phyloP scores from a whole-genome alignment of 2,888 invertebrate genomes.

The Meghimatium bilineatum region DNA sequence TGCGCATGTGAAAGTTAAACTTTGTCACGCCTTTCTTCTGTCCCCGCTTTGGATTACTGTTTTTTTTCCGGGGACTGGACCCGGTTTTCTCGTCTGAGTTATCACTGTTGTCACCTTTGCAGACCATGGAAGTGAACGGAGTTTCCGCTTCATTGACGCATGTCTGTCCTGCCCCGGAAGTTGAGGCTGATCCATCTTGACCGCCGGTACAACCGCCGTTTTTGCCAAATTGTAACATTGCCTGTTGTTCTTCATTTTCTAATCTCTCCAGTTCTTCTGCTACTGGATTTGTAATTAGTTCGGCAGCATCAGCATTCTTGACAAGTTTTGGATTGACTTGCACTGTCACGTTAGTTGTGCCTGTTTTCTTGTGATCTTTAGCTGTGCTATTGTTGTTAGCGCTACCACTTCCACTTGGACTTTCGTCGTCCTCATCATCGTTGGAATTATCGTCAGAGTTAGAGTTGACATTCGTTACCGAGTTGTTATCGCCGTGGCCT shows the following conservation, averaged over 20 bases:
- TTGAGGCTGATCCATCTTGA: slow-evolving; percentile 39
- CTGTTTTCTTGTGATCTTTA: slow-evolving; percentile 8
- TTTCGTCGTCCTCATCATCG: slow-evolving; percentile 60
- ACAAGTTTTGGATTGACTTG: slow-evolving; percentile 46
- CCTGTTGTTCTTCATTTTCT: slow-evolving; percentile 46
- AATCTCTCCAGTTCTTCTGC: slow-evolving; percentile 76
- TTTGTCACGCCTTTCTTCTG: slow-evolving; percentile 73
- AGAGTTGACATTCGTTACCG: slow-evolving; percentile 63
- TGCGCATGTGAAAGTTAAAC: slow-evolving; percentile 78
- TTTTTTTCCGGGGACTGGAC: slow-evolving; percentile 36
- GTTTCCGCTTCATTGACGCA: slow-evolving; percentile 61
- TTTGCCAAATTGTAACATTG: slow-evolving; percentile 41
- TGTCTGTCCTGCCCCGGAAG: slow-evolving; percentile 44
- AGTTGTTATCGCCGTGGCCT: slow-evolving; percentile 15
- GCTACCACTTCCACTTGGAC: slow-evolving; percentile 69
- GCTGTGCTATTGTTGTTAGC: slow-evolving; percentile 39
- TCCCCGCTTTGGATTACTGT: slow-evolving; percentile 44
- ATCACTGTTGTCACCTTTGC: slow-evolving; percentile 39
- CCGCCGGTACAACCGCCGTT: slow-evolving; percentile 29
- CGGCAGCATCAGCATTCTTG: slow-evolving; percentile 85
- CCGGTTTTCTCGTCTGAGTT: slow-evolving; percentile 22
- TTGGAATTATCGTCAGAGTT: slow-evolving; percentile 69
- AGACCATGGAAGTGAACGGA: slow-evolving; percentile 55
- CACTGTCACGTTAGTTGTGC: neutral
- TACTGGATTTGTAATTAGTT: slow-evolving; percentile 92